Evolutionary conservation across 2,888 invertebrate species (phyloP).

Genomic region (Ypsolopha sequella): DNA sequence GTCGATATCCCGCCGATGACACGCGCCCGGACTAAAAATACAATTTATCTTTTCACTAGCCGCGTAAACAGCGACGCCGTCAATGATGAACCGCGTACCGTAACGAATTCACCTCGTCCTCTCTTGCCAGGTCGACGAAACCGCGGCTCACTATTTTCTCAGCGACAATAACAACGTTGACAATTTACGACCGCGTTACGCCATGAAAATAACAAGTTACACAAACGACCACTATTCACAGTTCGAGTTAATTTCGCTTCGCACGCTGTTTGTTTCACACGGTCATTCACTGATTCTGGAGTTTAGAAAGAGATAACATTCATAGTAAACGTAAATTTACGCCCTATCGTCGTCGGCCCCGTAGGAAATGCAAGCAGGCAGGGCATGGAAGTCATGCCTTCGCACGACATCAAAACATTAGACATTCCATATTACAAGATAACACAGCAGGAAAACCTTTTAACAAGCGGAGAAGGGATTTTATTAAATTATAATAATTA

Average conservation of each 20-base stretch:
- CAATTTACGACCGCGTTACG: slow-evolving; percentile 44
- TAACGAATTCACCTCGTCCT: slow-evolving; percentile 36
- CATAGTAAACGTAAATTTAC: slow-evolving; percentile 69
- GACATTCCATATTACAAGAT: slow-evolving; percentile 24
- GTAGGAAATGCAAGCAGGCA: slow-evolving; percentile 62
- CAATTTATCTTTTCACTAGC: slow-evolving; percentile 45
- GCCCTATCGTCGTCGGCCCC: slow-evolving; percentile 37
- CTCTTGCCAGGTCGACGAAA: slow-evolving; percentile 1
- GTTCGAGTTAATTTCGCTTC: slow-evolving; percentile 52
- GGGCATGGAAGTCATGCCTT: slow-evolving; percentile 70
- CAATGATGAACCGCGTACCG: slow-evolving; percentile 40
- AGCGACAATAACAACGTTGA: slow-evolving; percentile 41
- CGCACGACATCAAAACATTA: slow-evolving; percentile 59
- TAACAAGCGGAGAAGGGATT: slow-evolving; percentile 15
- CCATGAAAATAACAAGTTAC: slow-evolving; percentile 49
- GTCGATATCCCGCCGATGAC: slow-evolving; percentile 26
- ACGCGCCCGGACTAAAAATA: slow-evolving; percentile 59
- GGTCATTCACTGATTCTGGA: slow-evolving; percentile 67
- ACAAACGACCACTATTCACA: slow-evolving; percentile 63
- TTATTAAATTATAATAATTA: slow-evolving; percentile 10
- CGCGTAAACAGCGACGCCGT: slow-evolving; percentile 54
- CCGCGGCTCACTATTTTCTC: background rate
- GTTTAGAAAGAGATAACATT: slow-evolving; percentile 71
- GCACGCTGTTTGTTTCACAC: slow-evolving; percentile 61
- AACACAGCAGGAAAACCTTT: slow-evolving; percentile 28